Evolutionary conservation across 2,797 vertebrate genomes (phyloP).

Genomic region (Denticeps clupeoides): DNA sequence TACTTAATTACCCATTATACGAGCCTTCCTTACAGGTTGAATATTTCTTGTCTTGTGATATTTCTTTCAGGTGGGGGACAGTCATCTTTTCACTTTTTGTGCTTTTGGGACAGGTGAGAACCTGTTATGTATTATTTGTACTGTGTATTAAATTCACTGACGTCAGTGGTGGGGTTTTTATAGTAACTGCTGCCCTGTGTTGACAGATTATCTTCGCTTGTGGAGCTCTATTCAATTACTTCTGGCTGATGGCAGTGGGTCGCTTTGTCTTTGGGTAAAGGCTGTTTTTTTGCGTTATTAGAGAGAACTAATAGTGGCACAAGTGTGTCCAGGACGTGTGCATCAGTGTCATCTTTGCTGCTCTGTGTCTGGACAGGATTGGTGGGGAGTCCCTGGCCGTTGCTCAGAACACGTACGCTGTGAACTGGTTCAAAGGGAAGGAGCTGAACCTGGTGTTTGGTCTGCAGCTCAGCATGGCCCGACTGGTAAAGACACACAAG

Average conservation of each 20-base stretch:
- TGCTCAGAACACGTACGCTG: constrained; percentile 93
- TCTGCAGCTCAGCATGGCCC: constrained; percentile 93
- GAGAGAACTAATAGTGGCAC: too few relatives aligned
- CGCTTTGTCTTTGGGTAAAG: constrained; percentile 95
- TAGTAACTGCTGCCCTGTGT: not conserved
- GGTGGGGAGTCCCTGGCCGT: constrained; percentile 93
- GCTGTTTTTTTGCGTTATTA: not conserved
- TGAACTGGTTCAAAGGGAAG: constrained; percentile 98
- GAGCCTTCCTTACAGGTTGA: too few relatives aligned
- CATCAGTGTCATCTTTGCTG: too few relatives aligned
- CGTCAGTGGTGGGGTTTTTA: not conserved
- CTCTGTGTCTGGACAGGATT: constrained; percentile 72
- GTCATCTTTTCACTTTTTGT: constrained; percentile 86
- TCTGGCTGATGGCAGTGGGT: constrained; percentile 87
- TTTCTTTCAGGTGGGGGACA: constrained; percentile 71
- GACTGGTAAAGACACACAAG: constrained; percentile 72
- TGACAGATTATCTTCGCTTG: constrained; percentile 77
- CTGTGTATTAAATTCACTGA: not conserved
- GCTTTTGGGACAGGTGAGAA: constrained; percentile 76
- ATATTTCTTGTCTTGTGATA: not conserved
- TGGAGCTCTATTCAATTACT: constrained; percentile 70
- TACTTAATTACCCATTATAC: too few relatives aligned
- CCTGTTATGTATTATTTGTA: not conserved
- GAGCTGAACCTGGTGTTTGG: constrained; percentile 95
- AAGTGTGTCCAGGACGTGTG: too few relatives aligned